phyloP scores from a whole-genome alignment of 2,888 invertebrate species.

The Brachyptera risi region DNA sequence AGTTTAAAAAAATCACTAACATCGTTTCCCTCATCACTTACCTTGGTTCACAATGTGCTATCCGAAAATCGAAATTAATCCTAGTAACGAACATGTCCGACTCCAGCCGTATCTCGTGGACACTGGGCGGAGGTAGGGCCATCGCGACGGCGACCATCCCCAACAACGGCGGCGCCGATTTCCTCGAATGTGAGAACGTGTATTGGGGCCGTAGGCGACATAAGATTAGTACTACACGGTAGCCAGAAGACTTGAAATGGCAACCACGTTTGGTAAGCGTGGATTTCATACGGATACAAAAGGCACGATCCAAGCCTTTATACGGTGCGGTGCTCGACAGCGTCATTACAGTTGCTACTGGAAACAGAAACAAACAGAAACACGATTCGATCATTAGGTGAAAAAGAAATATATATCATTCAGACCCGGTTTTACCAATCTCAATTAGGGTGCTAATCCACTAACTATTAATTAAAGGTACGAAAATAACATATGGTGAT shows the following conservation, averaged over 20 bases:
- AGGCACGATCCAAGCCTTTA: slow-evolving; percentile 85
- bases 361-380: slow-evolving; percentile 37
- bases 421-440: no score
- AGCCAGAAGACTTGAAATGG: slow-evolving; percentile 94
- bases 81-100: slow-evolving; percentile 95
- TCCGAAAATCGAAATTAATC: slow-evolving; percentile 92
- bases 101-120: slow-evolving; percentile 93
- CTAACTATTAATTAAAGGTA: no score
- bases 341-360: slow-evolving; percentile 83
- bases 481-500: no score
- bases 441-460: no score
- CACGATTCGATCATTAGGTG: no score
- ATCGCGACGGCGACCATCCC: slow-evolving; percentile 96
- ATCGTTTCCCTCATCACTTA: no score
- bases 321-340: slow-evolving; percentile 65
- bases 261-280: slow-evolving; percentile 96
- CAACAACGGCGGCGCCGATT: slow-evolving; percentile 78
- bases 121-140: slow-evolving; percentile 93
- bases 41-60: slow-evolving; percentile 97
- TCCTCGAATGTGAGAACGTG: slow-evolving; percentile 85
- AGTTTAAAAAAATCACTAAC: no score
- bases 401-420: no score
- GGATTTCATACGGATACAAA: slow-evolving; percentile 96
- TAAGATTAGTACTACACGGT: slow-evolving; percentile 88
- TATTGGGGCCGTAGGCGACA: slow-evolving; percentile 91